phyloP scores from a whole-genome alignment of 2,888 invertebrate genomes.

The Spatulosminthurus flaviceps region DNA sequence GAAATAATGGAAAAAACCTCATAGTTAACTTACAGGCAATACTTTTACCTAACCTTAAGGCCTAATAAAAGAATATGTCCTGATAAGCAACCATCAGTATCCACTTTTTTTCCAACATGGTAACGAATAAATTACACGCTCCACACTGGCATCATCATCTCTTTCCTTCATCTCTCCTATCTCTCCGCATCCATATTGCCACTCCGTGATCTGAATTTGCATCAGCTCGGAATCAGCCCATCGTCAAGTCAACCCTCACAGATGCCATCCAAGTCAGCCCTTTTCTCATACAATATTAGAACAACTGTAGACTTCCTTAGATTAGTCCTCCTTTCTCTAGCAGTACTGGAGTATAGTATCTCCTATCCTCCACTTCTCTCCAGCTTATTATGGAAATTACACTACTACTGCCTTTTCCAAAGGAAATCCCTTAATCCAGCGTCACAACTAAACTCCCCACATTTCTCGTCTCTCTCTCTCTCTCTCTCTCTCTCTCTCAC shows the following conservation, averaged over 20 bases:
- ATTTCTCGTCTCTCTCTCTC: neutral
- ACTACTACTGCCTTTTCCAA: slow-evolving; percentile 14
- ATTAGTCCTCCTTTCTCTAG: slow-evolving; percentile 16
- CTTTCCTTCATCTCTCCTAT: slow-evolving; percentile 46
- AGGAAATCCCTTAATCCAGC: slow-evolving; percentile 43
- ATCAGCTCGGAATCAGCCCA: slow-evolving; percentile 59
- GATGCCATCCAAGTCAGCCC: slow-evolving; percentile 33
- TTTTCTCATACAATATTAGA: slow-evolving; percentile 28
- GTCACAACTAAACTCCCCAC: slow-evolving; percentile 31
- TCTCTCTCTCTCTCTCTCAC: too few relatives aligned
- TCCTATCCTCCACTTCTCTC: neutral
- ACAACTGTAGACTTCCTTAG: slow-evolving; percentile 22
- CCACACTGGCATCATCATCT: slow-evolving; percentile 59
- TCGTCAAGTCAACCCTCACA: slow-evolving; percentile 54
- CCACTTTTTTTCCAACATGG: slow-evolving; percentile 57
- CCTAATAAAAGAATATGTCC: slow-evolving; percentile 58
- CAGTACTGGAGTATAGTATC: neutral
- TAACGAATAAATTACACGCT: slow-evolving; percentile 60
- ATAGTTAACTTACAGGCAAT: slow-evolving; percentile 43
- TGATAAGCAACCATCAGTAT: slow-evolving; percentile 60
- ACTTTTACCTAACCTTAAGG: slow-evolving; percentile 51
- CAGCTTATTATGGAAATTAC: slow-evolving; percentile 43
- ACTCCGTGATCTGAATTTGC: slow-evolving; percentile 63
- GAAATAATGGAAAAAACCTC: slow-evolving; percentile 36
- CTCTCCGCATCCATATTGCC: slow-evolving; percentile 57